Conservation (phyloP, 2,888 invertebrate genomes). For the Orthosia incerta region DNA sequence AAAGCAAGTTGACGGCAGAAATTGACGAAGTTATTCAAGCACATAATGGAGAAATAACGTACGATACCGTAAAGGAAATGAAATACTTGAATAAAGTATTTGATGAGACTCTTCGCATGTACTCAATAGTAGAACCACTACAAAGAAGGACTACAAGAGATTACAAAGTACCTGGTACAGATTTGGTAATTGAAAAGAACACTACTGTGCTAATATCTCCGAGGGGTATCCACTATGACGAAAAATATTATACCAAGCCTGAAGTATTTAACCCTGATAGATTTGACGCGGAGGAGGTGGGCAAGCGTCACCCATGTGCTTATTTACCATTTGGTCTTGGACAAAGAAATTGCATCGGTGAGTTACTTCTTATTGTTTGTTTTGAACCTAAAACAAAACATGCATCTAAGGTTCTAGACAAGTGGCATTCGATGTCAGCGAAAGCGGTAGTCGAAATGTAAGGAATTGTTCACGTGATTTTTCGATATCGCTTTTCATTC, state of each 20-base stretch:
- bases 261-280: constrained; percentile 86
- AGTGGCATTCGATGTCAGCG: too few relatives aligned
- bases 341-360: constrained; percentile 85
- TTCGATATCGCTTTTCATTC: too few relatives aligned
- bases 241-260: constrained; percentile 82
- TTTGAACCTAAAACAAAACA: too few relatives aligned
- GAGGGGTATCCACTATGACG: constrained; percentile 82
- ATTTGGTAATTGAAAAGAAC: constrained; percentile 77
- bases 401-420: too few relatives aligned
- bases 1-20: constrained; percentile 76
- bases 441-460: too few relatives aligned
- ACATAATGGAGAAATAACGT: constrained; percentile 76
- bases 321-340: constrained; percentile 85
- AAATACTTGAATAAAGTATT: constrained; percentile 81
- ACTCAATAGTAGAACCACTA: constrained; percentile 82
- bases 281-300: constrained; percentile 68
- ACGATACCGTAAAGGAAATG: constrained; percentile 81
- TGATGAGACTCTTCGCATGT: constrained; percentile 82
- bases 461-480: too few relatives aligned
- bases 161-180: constrained; percentile 79
- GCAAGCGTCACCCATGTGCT: constrained; percentile 75
- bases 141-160: constrained; percentile 75
- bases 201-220: constrained; percentile 74
- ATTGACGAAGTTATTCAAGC: constrained; percentile 74
- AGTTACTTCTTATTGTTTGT: constrained; percentile 46